Evolutionary conservation across 2,888 invertebrate species (phyloP).

Genomic region (Tenthredo mesomela): DNA sequence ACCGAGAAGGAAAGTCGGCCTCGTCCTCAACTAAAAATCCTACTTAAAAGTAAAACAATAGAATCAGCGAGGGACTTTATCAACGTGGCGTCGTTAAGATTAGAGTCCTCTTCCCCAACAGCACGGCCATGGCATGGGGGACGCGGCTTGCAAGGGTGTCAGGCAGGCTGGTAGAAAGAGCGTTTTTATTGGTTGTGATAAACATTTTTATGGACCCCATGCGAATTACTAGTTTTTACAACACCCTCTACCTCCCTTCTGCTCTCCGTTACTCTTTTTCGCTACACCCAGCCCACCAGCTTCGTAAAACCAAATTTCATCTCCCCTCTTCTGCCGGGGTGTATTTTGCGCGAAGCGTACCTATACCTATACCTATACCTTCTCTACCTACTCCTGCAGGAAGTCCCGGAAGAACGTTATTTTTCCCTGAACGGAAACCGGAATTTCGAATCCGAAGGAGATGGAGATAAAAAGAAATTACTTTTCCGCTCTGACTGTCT

Average conservation of each 20-base stretch:
- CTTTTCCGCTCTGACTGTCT: slow-evolving; percentile 17
- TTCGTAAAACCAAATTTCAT: slow-evolving; percentile 25
- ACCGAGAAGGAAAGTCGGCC: background rate
- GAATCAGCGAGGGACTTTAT: slow-evolving; percentile 67
- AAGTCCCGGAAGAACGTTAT: slow-evolving; percentile 35
- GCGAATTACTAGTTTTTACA: slow-evolving; percentile 75
- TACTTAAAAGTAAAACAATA: slow-evolving; percentile 67
- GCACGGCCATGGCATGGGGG: background rate
- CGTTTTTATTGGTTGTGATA: slow-evolving; percentile 75
- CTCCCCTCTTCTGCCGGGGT: background rate
- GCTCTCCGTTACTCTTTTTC: slow-evolving; percentile 35
- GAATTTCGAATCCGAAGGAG: slow-evolving; percentile 44
- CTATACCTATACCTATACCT: background rate
- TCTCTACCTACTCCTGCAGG: slow-evolving; percentile 15
- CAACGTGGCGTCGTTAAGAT: slow-evolving; percentile 72
- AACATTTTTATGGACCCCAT: slow-evolving; percentile 76
- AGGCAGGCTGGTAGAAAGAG: slow-evolving; percentile 54
- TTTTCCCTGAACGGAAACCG: slow-evolving; percentile 45
- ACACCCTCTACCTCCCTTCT: slow-evolving; percentile 54
- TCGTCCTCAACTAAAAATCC: slow-evolving; percentile 57
- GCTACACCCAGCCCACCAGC: background rate
- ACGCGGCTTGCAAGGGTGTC: slow-evolving; percentile 3
- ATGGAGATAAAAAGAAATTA: slow-evolving; percentile 42
- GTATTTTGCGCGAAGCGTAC: slow-evolving; percentile 5
- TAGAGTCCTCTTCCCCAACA: slow-evolving; percentile 59